Conservation (phyloP, 2,888 invertebrate genomes). For the Norana najaformis region DNA sequence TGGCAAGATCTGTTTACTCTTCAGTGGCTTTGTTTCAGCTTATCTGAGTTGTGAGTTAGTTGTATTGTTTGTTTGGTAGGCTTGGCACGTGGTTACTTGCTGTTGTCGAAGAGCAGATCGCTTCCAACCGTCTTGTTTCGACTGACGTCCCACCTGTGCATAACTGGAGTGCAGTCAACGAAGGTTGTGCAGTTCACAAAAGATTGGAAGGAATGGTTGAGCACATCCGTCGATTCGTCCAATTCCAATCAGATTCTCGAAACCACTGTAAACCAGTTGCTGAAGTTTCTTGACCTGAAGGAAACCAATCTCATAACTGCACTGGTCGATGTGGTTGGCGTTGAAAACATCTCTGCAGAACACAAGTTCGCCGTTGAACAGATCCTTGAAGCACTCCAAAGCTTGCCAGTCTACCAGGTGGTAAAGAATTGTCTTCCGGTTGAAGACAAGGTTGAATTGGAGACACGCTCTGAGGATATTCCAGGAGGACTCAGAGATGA, state of each 20-base stretch:
- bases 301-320: neutral
- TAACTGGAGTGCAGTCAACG: neutral
- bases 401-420: constrained; percentile 16
- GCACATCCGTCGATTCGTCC: neutral
- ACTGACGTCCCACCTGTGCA: constrained; percentile 14
- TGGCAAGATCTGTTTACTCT: too few relatives aligned
- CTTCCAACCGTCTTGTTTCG: constrained; percentile 28
- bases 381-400: constrained; percentile 20
- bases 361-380: neutral
- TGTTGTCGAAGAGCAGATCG: constrained; percentile 17
- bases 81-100: constrained; percentile 28
- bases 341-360: neutral
- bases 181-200: neutral
- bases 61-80: neutral
- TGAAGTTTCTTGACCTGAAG: constrained; percentile 13
- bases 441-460: neutral
- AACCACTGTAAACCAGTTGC: neutral
- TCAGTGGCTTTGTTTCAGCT: too few relatives aligned
- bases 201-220: neutral
- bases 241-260: constrained; percentile 8
- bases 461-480: neutral
- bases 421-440: neutral
- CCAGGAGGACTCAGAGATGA: neutral
- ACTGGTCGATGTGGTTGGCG: neutral
- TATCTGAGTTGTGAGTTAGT: too few relatives aligned